A percentile compares a stretch with the other conserved stretches of the same genome.
Evolutionary conservation across 2,797 vertebrate species (phyloP).

Genomic region (Chiroxiphia lanceolata): DNA sequence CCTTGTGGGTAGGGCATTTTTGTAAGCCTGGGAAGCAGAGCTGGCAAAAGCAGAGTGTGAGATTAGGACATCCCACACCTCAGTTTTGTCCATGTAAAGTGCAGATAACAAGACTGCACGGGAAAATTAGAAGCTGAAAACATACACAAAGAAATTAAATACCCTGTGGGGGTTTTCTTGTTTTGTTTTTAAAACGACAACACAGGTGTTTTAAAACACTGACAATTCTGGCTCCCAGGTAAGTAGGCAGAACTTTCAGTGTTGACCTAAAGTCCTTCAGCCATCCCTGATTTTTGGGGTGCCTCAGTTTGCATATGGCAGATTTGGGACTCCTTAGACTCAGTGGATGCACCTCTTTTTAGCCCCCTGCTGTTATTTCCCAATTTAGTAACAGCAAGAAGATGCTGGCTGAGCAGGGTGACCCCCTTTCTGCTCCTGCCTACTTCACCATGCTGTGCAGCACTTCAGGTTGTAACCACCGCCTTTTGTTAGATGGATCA

Average conservation of each 20-base stretch:
- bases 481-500: background rate
- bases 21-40: background rate
- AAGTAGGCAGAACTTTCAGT: background rate
- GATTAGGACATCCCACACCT: background rate
- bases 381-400: background rate
- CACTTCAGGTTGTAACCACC: background rate
- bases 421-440: background rate
- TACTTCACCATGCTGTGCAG: background rate
- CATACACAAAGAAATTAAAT: background rate
- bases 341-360: background rate
- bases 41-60: background rate
- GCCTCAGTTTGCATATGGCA: background rate
- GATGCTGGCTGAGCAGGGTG: background rate
- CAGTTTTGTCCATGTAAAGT: background rate
- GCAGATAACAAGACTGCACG: background rate
- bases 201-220: background rate
- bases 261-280: background rate
- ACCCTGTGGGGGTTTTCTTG: background rate
- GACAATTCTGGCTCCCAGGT: background rate
- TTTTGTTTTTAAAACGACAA: background rate
- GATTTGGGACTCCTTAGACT: background rate
- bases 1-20: constrained; percentile 1
- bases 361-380: background rate
- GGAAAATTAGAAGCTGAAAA: background rate
- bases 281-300: background rate